A percentile compares a stretch with the other conserved stretches of the same genome.
These are phyloP conservation scores for Tiliacea aurago DNA, from an alignment of 2,888 invertebrate species.

Conservation along the genomic window DNA sequence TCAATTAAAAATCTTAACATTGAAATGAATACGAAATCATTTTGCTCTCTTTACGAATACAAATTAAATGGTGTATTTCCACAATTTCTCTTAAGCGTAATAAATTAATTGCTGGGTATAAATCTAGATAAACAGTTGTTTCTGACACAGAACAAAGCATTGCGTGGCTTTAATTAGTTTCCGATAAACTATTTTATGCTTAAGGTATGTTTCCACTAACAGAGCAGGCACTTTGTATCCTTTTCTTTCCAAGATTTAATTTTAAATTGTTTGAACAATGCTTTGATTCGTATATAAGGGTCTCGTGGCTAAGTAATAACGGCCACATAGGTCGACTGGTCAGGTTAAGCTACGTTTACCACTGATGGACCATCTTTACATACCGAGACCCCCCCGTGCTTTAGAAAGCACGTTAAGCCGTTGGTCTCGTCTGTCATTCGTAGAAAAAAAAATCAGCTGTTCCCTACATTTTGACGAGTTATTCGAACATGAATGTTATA, in stretches of 20 bases:
- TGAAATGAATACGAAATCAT: conserved; percentile 35
- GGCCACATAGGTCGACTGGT: no score
- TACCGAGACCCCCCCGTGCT: no score
- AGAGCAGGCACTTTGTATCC: background rate
- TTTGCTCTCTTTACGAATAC: conserved; percentile 18
- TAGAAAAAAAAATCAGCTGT: no score
- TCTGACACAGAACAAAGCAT: conserved; percentile 3
- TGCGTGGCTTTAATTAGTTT: conserved; percentile 22
- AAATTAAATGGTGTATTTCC: conserved; percentile 20
- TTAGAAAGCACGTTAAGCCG: no score
- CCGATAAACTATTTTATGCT: background rate
- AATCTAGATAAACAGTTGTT: conserved; percentile 30
- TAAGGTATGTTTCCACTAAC: background rate
- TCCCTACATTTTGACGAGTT: no score
- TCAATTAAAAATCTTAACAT: conserved; percentile 30
- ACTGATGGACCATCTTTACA: no score
- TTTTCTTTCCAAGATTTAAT: background rate
- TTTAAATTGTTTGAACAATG: background rate
- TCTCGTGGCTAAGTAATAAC: no score
- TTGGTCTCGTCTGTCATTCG: no score
- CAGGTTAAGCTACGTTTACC: no score
- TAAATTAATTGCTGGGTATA: conserved; percentile 26
- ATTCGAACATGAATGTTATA: no score
- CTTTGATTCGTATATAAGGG: background rate
- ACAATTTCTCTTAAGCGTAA: conserved; percentile 1